Conservation (phyloP, 2,113 vertebrate genomes). For the Microcebus jonahi region DNA sequence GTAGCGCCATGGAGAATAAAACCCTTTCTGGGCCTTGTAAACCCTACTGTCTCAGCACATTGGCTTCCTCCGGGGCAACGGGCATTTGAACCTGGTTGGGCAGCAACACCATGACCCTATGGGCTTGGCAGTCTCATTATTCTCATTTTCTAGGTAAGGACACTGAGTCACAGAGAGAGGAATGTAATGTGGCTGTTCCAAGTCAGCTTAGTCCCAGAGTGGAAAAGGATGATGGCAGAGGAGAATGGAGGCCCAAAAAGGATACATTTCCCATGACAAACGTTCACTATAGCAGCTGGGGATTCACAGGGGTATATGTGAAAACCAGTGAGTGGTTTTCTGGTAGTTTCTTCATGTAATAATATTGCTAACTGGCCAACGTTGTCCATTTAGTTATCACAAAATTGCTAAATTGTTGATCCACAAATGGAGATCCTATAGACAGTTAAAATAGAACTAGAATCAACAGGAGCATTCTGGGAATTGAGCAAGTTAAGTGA, state of each 20-base stretch:
- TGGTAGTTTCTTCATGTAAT: background rate
- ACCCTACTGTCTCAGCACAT: too few relatives aligned
- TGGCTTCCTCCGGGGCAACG: too few relatives aligned
- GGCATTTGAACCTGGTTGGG: too few relatives aligned
- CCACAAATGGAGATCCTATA: background rate
- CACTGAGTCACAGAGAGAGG: background rate
- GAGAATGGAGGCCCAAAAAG: background rate
- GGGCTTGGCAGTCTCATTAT: background rate
- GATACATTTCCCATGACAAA: background rate
- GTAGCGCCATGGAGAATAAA: too few relatives aligned
- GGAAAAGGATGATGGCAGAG: background rate
- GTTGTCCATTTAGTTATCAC: background rate
- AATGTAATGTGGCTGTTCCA: background rate
- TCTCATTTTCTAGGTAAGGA: background rate
- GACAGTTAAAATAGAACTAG: background rate
- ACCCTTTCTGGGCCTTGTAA: too few relatives aligned
- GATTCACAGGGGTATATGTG: too few relatives aligned
- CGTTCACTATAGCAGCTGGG: background rate
- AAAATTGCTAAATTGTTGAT: constrained; percentile 7
- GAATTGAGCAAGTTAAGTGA: background rate
- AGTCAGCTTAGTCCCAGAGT: background rate
- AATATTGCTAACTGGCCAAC: background rate
- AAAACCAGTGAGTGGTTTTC: background rate
- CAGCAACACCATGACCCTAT: too few relatives aligned
- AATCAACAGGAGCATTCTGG: background rate